Evolutionary conservation across 2,888 invertebrate genomes (phyloP).

Genomic region (Tetanocera ferruginea): DNA sequence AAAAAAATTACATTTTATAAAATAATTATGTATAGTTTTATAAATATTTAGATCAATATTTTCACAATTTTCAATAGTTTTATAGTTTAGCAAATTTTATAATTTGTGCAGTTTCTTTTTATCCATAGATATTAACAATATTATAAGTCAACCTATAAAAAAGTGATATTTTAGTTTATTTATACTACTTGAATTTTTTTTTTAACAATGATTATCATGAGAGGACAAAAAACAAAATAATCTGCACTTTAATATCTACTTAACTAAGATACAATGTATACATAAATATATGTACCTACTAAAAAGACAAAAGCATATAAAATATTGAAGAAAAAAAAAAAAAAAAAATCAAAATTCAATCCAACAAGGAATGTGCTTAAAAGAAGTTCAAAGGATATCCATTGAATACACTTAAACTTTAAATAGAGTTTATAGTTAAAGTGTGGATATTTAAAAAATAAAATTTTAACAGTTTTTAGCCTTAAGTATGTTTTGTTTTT

Average conservation of each 20-base stretch:
- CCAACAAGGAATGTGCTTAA: too few species aligned
- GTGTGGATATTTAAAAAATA: not conserved
- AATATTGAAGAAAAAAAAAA: constrained; percentile 44
- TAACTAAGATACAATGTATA: too few species aligned
- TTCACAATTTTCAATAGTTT: too few species aligned
- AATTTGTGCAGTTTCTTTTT: constrained; percentile 11
- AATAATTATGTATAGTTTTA: not conserved
- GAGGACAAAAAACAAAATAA: too few species aligned
- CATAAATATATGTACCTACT: too few species aligned
- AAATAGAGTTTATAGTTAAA: too few species aligned
- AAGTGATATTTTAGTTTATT: constrained; percentile 40
- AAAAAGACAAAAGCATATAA: too few species aligned
- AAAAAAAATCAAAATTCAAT: constrained; percentile 40
- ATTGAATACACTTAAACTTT: not conserved
- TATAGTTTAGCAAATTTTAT: not conserved
- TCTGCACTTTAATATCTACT: too few species aligned
- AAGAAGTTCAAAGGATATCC: not conserved
- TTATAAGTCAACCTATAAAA: constrained; percentile 37
- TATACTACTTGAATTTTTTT: not conserved
- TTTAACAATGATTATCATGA: too few species aligned
- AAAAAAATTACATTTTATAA: not conserved
- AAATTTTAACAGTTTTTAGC: not conserved
- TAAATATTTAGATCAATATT: too few species aligned
- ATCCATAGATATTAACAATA: constrained; percentile 44
- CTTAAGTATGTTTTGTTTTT: too few species aligned